phyloP scores from a whole-genome alignment of 2,888 invertebrate genomes.

The Lasioglossum malachurum region DNA sequence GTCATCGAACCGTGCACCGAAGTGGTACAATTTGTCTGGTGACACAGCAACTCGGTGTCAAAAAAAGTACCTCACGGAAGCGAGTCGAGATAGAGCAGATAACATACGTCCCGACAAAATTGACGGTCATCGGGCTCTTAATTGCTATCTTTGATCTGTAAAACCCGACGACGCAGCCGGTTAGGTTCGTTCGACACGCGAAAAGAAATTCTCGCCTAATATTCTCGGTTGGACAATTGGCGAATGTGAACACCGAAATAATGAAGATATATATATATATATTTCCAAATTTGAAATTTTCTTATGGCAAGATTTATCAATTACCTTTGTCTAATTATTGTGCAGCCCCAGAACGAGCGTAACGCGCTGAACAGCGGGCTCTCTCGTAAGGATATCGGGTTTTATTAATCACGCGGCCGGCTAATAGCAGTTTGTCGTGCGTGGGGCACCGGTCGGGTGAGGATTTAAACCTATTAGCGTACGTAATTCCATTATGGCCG shows the following conservation, averaged over 20 bases:
- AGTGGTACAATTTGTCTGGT: slow-evolving; percentile 21
- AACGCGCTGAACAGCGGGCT: slow-evolving; percentile 24
- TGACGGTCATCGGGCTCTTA: slow-evolving; percentile 44
- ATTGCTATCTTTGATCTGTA: slow-evolving; percentile 62
- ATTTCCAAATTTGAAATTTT: not conserved
- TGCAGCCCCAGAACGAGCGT: not conserved
- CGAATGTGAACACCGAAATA: too few species aligned
- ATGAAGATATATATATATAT: too few species aligned
- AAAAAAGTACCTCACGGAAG: slow-evolving; percentile 46
- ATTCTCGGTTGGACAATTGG: not conserved
- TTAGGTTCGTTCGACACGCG: slow-evolving; percentile 12
- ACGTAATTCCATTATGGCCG: slow-evolving; percentile 52
- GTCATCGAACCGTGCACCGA: not conserved
- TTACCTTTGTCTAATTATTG: not conserved
- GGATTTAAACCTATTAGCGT: slow-evolving; percentile 55
- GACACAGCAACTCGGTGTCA: slow-evolving; percentile 33
- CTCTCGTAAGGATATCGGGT: slow-evolving; percentile 42
- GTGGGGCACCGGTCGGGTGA: slow-evolving; percentile 20
- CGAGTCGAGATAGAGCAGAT: slow-evolving; percentile 17
- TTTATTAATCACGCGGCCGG: slow-evolving; percentile 55
- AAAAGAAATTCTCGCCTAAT: not conserved
- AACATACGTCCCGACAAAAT: slow-evolving; percentile 34
- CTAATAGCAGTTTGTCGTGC: slow-evolving; percentile 58
- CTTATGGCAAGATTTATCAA: not conserved
- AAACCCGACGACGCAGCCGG: slow-evolving; percentile 32